A percentile compares a stretch with the other conserved stretches of the same genome.
These are phyloP conservation scores for Luscinia luscinia DNA, from an alignment of 2,797 vertebrate species.

Conservation along the genomic window DNA sequence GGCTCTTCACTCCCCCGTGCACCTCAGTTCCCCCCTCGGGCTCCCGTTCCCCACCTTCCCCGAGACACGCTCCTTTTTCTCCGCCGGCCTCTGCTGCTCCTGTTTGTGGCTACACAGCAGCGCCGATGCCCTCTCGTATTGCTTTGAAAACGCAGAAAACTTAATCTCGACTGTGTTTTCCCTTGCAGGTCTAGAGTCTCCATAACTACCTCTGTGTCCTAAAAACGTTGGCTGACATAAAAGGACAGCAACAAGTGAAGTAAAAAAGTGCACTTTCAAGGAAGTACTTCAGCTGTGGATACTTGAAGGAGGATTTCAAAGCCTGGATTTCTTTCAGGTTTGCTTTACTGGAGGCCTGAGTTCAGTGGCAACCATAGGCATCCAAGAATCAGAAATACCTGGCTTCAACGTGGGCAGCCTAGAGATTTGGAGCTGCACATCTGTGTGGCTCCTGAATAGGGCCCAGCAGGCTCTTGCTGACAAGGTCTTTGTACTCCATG, in stretches of 20 bases:
- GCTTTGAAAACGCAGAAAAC: background rate
- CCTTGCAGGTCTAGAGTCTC: background rate
- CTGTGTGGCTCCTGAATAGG: accelerated
- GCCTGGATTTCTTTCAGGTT: background rate
- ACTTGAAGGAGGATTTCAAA: background rate
- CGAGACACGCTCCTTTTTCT: accelerated
- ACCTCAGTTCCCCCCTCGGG: too few species aligned
- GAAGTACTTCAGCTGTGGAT: background rate
- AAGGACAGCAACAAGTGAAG: background rate
- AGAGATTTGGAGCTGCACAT: accelerated
- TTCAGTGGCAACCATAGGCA: background rate
- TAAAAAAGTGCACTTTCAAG: accelerated
- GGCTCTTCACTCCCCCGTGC: background rate
- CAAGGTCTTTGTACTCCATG: background rate
- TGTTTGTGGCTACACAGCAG: accelerated
- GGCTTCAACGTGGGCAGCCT: accelerated
- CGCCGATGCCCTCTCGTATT: background rate
- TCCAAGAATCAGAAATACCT: accelerated
- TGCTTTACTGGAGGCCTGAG: accelerated
- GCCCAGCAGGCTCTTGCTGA: accelerated
- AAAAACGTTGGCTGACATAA: background rate
- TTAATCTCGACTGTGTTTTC: accelerated
- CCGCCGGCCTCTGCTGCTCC: background rate
- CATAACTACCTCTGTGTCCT: background rate
- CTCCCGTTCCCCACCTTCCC: too few species aligned